Base-by-base conservation (phyloP, 1,140 invertebrate species). In the Drosophila melanogaster region DNA sequence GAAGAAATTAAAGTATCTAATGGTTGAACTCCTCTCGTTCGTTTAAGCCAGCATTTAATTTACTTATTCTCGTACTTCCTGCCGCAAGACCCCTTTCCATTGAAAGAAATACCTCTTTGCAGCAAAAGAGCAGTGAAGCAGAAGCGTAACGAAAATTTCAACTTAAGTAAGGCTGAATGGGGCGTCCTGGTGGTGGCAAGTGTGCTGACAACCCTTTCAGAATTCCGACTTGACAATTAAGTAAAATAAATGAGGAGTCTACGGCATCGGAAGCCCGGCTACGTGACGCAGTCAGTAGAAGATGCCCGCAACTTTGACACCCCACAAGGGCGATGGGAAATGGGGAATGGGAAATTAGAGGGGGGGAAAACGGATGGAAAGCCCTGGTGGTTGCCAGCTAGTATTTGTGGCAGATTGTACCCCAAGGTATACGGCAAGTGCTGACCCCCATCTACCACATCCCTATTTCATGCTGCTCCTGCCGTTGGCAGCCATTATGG, bases 391-490 rank as follows among this genome's bases (percentile, higher is more conserved):
- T 41, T 73, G 69, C 64, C 47, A 47, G 60, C 53, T 72, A 76
- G 81, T 78, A 79, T 76, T 86, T 83, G 83, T 79, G 79, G 84
- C 74, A 89, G 84, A 90, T 89, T 90, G 84, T 89, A 90, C 84
- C 84, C 84, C 77, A 84, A 89, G 84, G 84, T 89, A 80, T 61
- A 65, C 43, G 67, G 64, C 53, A 75, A 74, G 64, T 59, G 77
- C 55, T 60, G 35, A 44, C 60, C 50, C 54, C 41, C 26, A 30
- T 38, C 37, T 12, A 14, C 12, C 35, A 33, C 43, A 50, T 26
- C 35, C 37, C 33, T 12, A 19, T 50, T 49, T 47, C 38, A 22
- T 14, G 41, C 24, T 62, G 46, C 40, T 47, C 14, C 78, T 87
- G 75, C 50, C 74, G 71, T 38, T 87, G 79, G 84, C 84, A 80